Percentiles rank a stretch among this genome's conserved stretches.
phyloP scores from a whole-genome alignment of 2,113 vertebrate species.

The Chamaetylas fuelleborni region DNA sequence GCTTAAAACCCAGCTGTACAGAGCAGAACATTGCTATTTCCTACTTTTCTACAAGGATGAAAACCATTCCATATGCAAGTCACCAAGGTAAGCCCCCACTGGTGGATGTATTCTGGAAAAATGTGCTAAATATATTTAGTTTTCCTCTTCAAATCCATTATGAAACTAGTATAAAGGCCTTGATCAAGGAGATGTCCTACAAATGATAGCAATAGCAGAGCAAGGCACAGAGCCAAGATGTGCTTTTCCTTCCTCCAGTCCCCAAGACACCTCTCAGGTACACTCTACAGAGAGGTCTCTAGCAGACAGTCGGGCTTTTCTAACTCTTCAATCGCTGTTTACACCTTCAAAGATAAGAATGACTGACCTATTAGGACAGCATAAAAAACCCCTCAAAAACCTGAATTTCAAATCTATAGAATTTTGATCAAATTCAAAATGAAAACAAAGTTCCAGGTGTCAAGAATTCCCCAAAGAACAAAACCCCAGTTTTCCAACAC shows the following conservation, averaged over 20 bases:
- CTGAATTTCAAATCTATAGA: neutral
- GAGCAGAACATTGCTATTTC: neutral
- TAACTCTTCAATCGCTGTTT: neutral
- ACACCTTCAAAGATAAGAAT: neutral
- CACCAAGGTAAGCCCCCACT: neutral
- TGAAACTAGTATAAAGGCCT: neutral
- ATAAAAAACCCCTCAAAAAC: fast-evolving
- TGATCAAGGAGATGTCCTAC: neutral
- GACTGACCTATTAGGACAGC: neutral
- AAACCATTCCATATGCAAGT: neutral
- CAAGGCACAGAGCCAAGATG: neutral
- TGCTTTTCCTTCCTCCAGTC: neutral
- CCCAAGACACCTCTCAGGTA: neutral
- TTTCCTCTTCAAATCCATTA: neutral
- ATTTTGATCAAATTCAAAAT: neutral
- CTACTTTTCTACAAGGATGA: neutral
- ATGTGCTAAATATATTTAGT: neutral
- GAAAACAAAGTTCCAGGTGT: neutral
- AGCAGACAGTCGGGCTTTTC: neutral
- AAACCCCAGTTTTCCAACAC: fast-evolving
- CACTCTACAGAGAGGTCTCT: fast-evolving
- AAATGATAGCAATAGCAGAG: neutral
- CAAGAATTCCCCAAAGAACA: neutral
- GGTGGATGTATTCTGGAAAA: neutral
- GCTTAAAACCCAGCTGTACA: neutral